Base-by-base conservation (phyloP, 2,113 vertebrate species). In the Dasyornis broadbenti region DNA sequence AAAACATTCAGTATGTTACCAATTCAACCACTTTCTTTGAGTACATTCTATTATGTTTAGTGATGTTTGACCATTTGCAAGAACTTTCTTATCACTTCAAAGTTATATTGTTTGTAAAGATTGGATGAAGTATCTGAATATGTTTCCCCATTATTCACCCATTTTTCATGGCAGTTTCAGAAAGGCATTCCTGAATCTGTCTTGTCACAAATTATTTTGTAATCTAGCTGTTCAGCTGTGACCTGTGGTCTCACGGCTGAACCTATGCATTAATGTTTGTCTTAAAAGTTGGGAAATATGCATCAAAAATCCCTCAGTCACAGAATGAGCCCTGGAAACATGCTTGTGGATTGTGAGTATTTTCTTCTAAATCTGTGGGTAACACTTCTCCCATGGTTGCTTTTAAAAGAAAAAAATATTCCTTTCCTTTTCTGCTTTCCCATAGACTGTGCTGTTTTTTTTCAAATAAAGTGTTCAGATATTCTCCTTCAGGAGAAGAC, bases 381-480 rank as follows among this genome's bases (percentile, higher is more conserved):
- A 82, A 49, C 6, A 11, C 3, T 90, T 76, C 4, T 2, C 3
- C 31, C 5, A 4, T 2, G 2, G 13, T 13, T 26, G 30, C 22
- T 59, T 84, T 35, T 33, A 60, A 85, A 88, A 71, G 2, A 5
- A 59, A 85, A 42, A 33, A 30, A 2, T 8, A 69, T 45, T 73
- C 9, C 1, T 19, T 84, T 15, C 3, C 7, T 86, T 86, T 42
- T 20, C 14, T 7, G 1, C 9, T 72, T 86, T 44, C 15, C 13
- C 37, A 14, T 37, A 79, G 16, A 6, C 2, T 5, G 3, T 42
- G 13, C 2, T 28, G 3, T 1, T 0, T 50, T 69, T 47, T 54
- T 54, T 66, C 11, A 45, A 66, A 50, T 9, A 33, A 59, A 70
- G 37, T 2, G 1, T 39, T 47, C 11, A 30, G 4, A 22, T 82